A percentile compares a stretch with the other conserved stretches of the same genome.
phyloP scores from a whole-genome alignment of 1,140 invertebrate genomes.

The Ceratina australensis region DNA sequence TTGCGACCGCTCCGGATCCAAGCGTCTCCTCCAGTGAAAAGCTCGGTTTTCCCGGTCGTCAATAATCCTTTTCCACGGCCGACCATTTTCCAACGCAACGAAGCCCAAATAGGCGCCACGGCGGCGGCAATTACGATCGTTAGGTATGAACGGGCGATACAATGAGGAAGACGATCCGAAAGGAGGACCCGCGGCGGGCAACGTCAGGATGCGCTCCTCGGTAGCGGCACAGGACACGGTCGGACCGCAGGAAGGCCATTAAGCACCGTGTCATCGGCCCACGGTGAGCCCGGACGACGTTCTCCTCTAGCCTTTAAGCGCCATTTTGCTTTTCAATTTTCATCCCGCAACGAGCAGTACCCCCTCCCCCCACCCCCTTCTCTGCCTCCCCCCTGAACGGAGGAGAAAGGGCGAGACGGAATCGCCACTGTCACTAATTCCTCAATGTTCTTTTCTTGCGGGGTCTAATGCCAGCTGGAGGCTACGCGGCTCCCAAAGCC shows the following conservation, averaged over 20 bases:
- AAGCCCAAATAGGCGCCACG: neutral
- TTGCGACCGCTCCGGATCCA: neutral
- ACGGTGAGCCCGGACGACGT: conserved; percentile 4
- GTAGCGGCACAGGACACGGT: conserved; percentile 9
- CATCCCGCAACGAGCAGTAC: conserved; percentile 12
- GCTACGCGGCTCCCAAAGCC: conserved; percentile 48
- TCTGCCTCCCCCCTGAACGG: too few relatives aligned
- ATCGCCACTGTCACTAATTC: conserved; percentile 44
- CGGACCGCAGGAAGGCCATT: conserved; percentile 42
- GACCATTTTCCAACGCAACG: neutral
- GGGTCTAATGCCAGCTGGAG: conserved; percentile 64
- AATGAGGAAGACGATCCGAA: conserved; percentile 14
- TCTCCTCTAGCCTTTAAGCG: conserved; percentile 41
- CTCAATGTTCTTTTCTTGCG: conserved; percentile 57
- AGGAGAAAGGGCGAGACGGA: conserved; percentile 26
- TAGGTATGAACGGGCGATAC: conserved; percentile 14
- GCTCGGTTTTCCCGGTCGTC: neutral
- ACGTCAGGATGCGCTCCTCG: conserved; percentile 21
- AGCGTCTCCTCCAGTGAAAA: neutral
- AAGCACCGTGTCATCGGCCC: conserved; percentile 34
- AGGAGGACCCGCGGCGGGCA: neutral
- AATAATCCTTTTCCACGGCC: conserved; percentile 10
- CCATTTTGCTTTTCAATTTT: conserved; percentile 53
- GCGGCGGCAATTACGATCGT: conserved; percentile 32
- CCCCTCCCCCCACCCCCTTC: too few relatives aligned